Percentiles rank a stretch among this genome's conserved stretches.
phyloP scores from a whole-genome alignment of 2,888 invertebrate genomes.

The Lampropteryx suffumata region DNA sequence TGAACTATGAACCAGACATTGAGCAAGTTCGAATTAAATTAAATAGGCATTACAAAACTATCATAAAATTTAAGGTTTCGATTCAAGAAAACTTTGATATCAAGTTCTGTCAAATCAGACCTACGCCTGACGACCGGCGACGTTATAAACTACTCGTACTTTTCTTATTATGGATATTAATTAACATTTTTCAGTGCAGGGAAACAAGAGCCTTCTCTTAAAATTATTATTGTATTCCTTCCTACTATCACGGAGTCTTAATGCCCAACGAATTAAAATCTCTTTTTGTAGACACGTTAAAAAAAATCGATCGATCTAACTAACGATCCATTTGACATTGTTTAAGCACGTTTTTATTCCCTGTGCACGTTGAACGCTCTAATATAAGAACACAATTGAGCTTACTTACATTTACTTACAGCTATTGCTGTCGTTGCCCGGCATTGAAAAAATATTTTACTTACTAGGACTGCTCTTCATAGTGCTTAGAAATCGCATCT shows the following conservation, averaged over 20 bases:
- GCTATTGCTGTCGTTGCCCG: slow-evolving; percentile 35
- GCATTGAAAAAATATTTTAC: slow-evolving; percentile 20
- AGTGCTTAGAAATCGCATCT: slow-evolving; percentile 76
- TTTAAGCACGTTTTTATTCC: too few relatives aligned
- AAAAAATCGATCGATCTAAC: too few relatives aligned
- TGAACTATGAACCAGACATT: slow-evolving; percentile 34
- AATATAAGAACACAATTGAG: background rate
- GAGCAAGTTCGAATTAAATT: too few relatives aligned
- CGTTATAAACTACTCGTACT: background rate
- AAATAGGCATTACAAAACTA: background rate
- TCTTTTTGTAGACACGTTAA: too few relatives aligned
- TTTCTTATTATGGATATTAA: slow-evolving; percentile 3
- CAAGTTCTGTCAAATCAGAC: slow-evolving; percentile 55
- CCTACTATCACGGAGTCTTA: too few relatives aligned
- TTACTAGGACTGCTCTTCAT: slow-evolving; percentile 52
- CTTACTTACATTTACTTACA: slow-evolving; percentile 24
- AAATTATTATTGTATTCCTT: too few relatives aligned
- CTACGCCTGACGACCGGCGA: slow-evolving; percentile 13
- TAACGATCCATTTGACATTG: too few relatives aligned
- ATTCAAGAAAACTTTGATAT: slow-evolving; percentile 49
- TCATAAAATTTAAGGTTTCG: slow-evolving; percentile 36
- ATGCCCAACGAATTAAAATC: too few relatives aligned
- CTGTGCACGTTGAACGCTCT: background rate
- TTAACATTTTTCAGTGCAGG: slow-evolving; percentile 40
- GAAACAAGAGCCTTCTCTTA: slow-evolving; percentile 52